Conservation (phyloP, 2,113 vertebrate genomes). For the Psophia crepitans region DNA sequence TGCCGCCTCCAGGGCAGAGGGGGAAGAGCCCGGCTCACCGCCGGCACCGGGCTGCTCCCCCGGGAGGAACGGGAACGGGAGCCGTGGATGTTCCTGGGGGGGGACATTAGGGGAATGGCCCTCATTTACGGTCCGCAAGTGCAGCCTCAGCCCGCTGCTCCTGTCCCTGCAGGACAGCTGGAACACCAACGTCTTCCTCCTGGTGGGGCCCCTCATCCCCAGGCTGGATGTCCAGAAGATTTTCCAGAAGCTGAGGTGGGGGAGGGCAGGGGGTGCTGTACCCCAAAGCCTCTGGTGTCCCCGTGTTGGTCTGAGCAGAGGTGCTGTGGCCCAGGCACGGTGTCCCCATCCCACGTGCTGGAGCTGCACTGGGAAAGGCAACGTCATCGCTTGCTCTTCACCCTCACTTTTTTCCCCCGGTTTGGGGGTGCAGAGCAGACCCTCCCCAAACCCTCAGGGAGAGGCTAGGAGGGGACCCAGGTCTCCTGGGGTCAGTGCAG, state of each 20-base stretch:
- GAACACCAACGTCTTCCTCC: not conserved
- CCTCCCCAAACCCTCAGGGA: not conserved
- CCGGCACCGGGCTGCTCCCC: no score
- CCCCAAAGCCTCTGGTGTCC: not conserved
- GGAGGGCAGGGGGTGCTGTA: fast-evolving
- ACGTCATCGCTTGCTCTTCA: not conserved
- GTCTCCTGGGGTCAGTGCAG: not conserved
- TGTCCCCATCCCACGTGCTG: not conserved
- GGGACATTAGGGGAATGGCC: no score
- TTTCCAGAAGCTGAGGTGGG: not conserved
- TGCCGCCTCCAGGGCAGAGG: conserved; percentile 25
- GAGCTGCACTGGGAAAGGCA: not conserved
- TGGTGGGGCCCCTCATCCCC: not conserved
- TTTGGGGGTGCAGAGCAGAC: not conserved
- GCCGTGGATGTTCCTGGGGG: not conserved
- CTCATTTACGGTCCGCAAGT: not conserved
- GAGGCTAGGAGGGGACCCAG: not conserved
- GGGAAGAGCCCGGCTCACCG: not conserved
- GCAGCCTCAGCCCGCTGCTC: not conserved
- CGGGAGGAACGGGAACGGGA: not conserved
- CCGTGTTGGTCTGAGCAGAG: not conserved
- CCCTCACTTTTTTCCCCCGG: not conserved
- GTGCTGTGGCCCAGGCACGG: not conserved
- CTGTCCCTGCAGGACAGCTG: conserved; percentile 20
- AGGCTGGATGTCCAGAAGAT: not conserved